These are phyloP conservation scores for Ornithorhynchus anatinus DNA, from an alignment of 2,113 vertebrate genomes.

Conservation along the genomic window DNA sequence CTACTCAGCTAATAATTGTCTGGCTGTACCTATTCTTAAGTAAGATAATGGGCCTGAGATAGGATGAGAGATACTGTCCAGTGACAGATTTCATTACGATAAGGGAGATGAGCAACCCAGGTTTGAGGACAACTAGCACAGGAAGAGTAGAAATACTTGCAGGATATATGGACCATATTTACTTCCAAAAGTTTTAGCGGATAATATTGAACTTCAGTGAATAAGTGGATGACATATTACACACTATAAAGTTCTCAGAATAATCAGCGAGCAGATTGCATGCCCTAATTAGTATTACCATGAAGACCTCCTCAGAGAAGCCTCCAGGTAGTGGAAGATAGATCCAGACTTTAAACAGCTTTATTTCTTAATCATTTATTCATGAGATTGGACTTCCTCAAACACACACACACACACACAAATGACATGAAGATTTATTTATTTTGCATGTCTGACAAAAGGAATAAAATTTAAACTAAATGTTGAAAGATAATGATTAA, in stretches of 20 bases:
- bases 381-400: not conserved
- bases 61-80: slow-evolving; percentile 4
- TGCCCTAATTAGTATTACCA: not conserved
- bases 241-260: not conserved
- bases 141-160: slow-evolving; percentile 62
- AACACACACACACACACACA: not conserved
- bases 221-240: not conserved
- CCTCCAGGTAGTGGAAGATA: not conserved
- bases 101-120: slow-evolving; percentile 52
- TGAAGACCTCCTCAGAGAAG: not conserved
- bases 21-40: slow-evolving; percentile 67
- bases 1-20: slow-evolving; percentile 82
- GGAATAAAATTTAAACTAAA: too few relatives aligned
- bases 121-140: slow-evolving; percentile 53
- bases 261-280: not conserved
- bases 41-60: slow-evolving; percentile 50
- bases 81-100: slow-evolving; percentile 58
- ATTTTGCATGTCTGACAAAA: too few relatives aligned
- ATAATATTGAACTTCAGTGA: slow-evolving; percentile 48
- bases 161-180: slow-evolving; percentile 67
- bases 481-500: too few relatives aligned
- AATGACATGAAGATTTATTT: too few relatives aligned
- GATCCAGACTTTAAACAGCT: not conserved
- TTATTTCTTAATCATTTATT: not conserved
- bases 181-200: slow-evolving; percentile 61